A percentile compares a stretch with the other conserved stretches of the same genome.
phyloP scores from a whole-genome alignment of 2,888 invertebrate genomes.

The Plemyria rubiginata region DNA sequence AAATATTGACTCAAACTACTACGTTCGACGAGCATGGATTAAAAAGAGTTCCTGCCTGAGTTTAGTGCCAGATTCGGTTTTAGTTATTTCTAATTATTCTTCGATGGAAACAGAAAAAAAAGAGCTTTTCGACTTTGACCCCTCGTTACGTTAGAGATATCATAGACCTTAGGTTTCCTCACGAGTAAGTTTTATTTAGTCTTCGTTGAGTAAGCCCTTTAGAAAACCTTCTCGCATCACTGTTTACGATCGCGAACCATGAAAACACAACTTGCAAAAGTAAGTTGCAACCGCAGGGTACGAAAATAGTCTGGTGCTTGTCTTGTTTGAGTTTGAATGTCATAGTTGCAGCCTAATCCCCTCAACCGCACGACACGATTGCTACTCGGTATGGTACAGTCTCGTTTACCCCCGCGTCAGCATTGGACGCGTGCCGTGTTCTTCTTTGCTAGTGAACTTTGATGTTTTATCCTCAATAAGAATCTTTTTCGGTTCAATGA shows the following conservation, averaged over 20 bases:
- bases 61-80: constrained; percentile 13
- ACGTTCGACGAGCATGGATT: background rate
- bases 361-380: constrained; percentile 42
- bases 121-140: no score
- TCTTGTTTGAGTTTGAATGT: constrained; percentile 41
- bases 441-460: constrained; percentile 24
- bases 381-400: constrained; percentile 54
- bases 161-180: no score
- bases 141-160: no score
- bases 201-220: constrained; percentile 8
- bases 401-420: constrained; percentile 61
- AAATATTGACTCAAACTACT: constrained; percentile 28
- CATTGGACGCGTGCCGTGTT: constrained; percentile 58
- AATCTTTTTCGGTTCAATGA: constrained; percentile 36
- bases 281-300: constrained; percentile 8
- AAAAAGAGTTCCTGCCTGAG: background rate
- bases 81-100: constrained; percentile 8
- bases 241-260: constrained; percentile 19
- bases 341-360: constrained; percentile 52
- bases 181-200: background rate
- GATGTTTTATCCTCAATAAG: constrained; percentile 21
- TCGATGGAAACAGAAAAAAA: no score
- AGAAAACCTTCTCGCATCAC: constrained; percentile 8
- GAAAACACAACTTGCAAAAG: constrained; percentile 15
- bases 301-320: constrained; percentile 18